A percentile compares a stretch with the other conserved stretches of the same genome.
These are phyloP conservation scores for Euleptes europaea DNA, from an alignment of 2,113 vertebrate genomes.

Conservation along the genomic window DNA sequence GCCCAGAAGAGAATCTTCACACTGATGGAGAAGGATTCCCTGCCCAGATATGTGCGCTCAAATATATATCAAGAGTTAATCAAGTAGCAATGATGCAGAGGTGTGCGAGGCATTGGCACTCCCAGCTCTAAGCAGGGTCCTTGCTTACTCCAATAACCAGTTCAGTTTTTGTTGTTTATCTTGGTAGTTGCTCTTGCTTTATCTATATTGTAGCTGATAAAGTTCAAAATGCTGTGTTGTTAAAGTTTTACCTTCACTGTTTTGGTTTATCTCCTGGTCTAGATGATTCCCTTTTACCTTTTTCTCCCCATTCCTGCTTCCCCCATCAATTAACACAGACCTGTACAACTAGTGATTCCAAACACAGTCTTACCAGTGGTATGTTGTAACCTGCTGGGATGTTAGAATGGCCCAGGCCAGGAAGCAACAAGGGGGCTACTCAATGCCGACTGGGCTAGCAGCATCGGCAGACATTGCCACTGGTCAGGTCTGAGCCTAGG, in stretches of 20 bases:
- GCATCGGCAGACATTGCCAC: too few relatives aligned
- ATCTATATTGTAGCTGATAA: slow-evolving; percentile 14
- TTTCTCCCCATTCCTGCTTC: not conserved
- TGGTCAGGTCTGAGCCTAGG: too few relatives aligned
- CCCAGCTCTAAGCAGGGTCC: accelerated
- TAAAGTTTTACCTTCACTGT: not conserved
- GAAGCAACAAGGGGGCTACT: too few relatives aligned
- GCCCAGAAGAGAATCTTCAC: slow-evolving; percentile 91
- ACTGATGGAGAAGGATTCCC: slow-evolving; percentile 97
- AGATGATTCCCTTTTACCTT: slow-evolving; percentile 7
- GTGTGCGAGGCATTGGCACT: slow-evolving; percentile 35
- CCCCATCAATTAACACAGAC: not conserved
- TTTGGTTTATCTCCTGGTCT: slow-evolving; percentile 21
- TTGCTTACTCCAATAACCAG: slow-evolving; percentile 42
- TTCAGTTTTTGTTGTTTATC: slow-evolving; percentile 7
- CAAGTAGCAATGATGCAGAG: slow-evolving; percentile 71
- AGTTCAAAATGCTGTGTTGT: slow-evolving; percentile 17
- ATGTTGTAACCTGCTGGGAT: too few relatives aligned
- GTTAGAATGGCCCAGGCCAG: too few relatives aligned
- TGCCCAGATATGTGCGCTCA: slow-evolving; percentile 90
- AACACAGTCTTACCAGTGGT: too few relatives aligned
- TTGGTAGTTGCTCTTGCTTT: slow-evolving; percentile 40
- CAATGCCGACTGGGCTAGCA: too few relatives aligned
- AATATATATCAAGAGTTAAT: slow-evolving; percentile 87
- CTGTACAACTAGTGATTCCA: too few relatives aligned